phyloP scores from a whole-genome alignment of 2,888 invertebrate genomes.

The Mythimna albipuncta region DNA sequence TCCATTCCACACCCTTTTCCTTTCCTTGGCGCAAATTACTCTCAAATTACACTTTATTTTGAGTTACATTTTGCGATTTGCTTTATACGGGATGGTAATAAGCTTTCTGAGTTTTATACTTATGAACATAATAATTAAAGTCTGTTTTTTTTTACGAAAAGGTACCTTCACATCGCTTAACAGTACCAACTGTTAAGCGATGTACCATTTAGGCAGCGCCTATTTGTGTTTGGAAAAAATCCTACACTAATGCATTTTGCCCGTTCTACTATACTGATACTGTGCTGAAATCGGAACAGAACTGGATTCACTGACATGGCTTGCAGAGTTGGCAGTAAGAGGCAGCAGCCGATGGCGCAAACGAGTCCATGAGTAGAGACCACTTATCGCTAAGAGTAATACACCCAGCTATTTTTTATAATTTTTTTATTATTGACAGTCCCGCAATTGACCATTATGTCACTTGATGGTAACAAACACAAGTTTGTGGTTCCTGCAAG shows the following conservation, averaged over 20 bases:
- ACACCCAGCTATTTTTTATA: no score
- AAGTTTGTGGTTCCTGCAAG: no score
- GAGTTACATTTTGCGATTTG: conserved; percentile 36
- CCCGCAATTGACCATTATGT: no score
- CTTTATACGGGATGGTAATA: conserved; percentile 2
- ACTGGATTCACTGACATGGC: neutral
- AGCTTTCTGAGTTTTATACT: neutral
- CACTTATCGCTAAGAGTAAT: neutral
- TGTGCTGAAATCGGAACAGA: neutral
- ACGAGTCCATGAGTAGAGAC: neutral
- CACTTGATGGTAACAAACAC: no score
- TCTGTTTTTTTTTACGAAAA: neutral
- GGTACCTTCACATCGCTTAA: no score
- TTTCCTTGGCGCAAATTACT: conserved; percentile 52
- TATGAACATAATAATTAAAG: neutral
- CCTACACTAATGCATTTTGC: neutral
- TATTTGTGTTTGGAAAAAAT: no score
- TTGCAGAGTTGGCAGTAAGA: neutral
- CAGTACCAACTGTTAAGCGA: no score
- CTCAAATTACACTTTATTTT: conserved; percentile 53
- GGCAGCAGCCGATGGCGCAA: neutral
- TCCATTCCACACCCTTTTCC: conserved; percentile 57
- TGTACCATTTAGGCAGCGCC: no score
- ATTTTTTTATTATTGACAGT: no score
- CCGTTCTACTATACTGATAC: neutral